Conservation (phyloP, 1,140 invertebrate genomes). For the Brachionus rotundiformis region DNA sequence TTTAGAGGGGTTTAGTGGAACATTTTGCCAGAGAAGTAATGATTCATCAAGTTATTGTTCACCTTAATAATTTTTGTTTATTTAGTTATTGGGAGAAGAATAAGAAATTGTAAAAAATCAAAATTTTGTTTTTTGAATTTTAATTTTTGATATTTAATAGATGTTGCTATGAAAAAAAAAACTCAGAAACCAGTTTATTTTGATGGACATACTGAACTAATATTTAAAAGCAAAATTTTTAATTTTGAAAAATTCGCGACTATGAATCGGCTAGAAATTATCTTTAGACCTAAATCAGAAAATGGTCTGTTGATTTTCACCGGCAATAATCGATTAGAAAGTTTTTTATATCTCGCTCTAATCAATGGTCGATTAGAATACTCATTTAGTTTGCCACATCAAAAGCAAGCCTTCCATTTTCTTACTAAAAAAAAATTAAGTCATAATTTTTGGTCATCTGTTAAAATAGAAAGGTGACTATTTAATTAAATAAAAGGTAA, state of each 20-base stretch:
- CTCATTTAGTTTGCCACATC: slow-evolving; percentile 34
- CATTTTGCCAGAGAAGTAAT: slow-evolving; percentile 8
- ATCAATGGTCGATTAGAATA: background rate
- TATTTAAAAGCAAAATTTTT: background rate
- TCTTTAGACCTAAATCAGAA: background rate
- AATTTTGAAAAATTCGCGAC: background rate
- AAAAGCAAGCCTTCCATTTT: slow-evolving; percentile 20
- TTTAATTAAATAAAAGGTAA: background rate
- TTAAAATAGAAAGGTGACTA: background rate
- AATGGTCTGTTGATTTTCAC: slow-evolving; percentile 25
- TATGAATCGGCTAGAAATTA: background rate
- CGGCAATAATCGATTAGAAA: background rate
- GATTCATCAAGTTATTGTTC: background rate
- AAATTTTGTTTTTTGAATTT: no score
- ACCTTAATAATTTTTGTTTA: background rate
- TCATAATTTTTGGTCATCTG: background rate
- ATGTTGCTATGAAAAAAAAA: background rate
- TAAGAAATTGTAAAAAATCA: slow-evolving; percentile 9
- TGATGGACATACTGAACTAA: slow-evolving; percentile 8
- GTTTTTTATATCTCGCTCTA: slow-evolving; percentile 1
- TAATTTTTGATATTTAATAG: background rate
- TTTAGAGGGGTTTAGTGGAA: slow-evolving; percentile 17
- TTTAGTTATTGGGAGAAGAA: background rate
- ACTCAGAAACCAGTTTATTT: background rate
- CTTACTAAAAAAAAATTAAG: background rate